Evolutionary conservation across 2,797 vertebrate species (phyloP).

Genomic region (Hypotaenidia philippensis): DNA sequence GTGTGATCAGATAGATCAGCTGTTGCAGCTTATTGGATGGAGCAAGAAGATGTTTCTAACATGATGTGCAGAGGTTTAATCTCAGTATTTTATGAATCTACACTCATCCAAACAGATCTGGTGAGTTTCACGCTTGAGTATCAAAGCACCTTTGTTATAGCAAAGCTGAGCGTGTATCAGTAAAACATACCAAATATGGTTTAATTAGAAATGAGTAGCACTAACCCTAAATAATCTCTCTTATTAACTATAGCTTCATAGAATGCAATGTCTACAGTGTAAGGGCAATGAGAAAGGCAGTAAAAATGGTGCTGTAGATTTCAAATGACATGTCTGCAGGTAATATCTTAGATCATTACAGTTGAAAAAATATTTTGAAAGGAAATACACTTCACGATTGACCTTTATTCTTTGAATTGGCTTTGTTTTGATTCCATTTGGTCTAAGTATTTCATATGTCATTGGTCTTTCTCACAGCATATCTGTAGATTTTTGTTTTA

Average conservation of each 20-base stretch:
- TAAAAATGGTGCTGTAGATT: background rate
- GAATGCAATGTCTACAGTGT: background rate
- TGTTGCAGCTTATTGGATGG: constrained; percentile 3
- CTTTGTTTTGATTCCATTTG: background rate
- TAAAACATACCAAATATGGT: background rate
- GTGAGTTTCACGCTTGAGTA: constrained; percentile 7
- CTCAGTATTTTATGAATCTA: background rate
- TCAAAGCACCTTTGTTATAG: background rate
- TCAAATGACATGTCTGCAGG: background rate
- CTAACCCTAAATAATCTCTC: background rate
- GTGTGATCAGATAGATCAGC: constrained; percentile 13
- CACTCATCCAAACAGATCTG: background rate
- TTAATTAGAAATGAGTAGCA: background rate
- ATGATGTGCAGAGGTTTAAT: constrained; percentile 12
- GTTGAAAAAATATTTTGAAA: background rate
- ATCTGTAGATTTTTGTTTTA: background rate
- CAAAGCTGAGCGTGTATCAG: background rate
- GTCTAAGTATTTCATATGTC: background rate
- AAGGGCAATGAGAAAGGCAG: background rate
- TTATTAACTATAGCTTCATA: background rate
- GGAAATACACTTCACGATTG: background rate
- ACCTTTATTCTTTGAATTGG: background rate
- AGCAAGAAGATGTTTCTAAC: constrained; percentile 50
- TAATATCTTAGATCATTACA: background rate
- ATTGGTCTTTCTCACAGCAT: background rate